phyloP scores from a whole-genome alignment of 2,113 vertebrate genomes.

The Bostrychus sinensis region DNA sequence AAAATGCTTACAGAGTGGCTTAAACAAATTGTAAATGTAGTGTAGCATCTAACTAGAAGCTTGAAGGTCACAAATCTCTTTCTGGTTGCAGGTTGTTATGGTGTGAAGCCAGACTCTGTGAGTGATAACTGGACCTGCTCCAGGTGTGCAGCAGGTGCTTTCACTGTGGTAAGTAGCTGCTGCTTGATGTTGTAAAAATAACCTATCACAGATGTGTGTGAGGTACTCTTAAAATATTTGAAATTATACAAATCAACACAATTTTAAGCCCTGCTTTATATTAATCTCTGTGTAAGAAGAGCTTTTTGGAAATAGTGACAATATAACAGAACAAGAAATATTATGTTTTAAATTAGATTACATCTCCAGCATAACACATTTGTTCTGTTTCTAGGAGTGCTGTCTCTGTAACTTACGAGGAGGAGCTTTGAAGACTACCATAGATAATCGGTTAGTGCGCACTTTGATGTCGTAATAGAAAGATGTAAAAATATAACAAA shows the following conservation, averaged over 20 bases:
- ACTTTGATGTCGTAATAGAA: background rate
- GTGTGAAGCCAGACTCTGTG: conserved; percentile 85
- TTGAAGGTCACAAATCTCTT: conserved; percentile 2
- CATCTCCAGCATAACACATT: background rate
- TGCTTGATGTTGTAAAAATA: background rate
- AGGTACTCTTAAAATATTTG: background rate
- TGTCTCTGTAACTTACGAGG: conserved; percentile 94
- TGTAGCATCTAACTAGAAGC: background rate
- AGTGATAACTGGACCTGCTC: conserved; percentile 88
- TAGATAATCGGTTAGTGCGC: conserved; percentile 85
- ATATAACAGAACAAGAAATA: background rate
- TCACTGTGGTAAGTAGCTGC: conserved; percentile 85
- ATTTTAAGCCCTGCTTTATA: background rate
- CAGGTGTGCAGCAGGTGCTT: conserved; percentile 85
- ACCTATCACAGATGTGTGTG: background rate
- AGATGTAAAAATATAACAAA: background rate
- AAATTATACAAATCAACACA: too few species aligned
- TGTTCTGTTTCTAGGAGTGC: conserved; percentile 84
- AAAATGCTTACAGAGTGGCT: background rate
- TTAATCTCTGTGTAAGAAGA: background rate
- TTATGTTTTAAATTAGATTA: background rate
- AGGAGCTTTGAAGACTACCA: conserved; percentile 91
- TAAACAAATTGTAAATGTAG: background rate
- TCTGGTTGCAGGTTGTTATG: conserved; percentile 87
- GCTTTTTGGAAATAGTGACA: background rate